Evolutionary conservation across 2,797 vertebrate genomes (phyloP), one percentile per base, ranked within the genome.

Genomic region (Melanotaenia parkinsoni): DNA sequence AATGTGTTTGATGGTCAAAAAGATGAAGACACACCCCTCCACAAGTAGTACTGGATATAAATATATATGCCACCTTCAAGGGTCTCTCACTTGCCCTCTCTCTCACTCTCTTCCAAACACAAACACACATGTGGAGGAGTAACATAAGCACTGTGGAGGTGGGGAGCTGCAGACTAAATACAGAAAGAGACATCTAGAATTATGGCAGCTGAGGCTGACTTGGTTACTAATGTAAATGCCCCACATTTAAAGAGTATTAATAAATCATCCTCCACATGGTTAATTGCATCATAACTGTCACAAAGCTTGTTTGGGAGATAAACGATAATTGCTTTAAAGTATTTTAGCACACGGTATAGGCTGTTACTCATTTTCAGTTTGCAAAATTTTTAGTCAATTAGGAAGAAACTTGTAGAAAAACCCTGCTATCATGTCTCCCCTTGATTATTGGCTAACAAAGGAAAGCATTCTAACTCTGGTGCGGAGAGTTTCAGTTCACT

Each of bases 161-260:
- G 77, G 76, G 67, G 72, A 82, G 84, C 60, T 83, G 79, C 81
- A 79, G 84, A 83, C 81, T 86, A 86, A 85, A 88, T 86, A 78
- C 62, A 89, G 79, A 83, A 83, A 59, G 63, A 70, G 70, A 71
- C 57, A 74, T 72, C 81, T 79, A 81, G 77, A 89, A 85, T 83
- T 76, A 86, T 56, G 45, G 70, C 80, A 76, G 84, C 57, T 74
- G 53, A 70, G 40, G 80, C 61, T 78, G 26, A 75, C 79, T 79
- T 77, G 58, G 75, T 70, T 45, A 62, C 30, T 74, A 61, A 71
- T 71, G 79, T 28, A 12, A 51, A 67, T 22, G 53, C 40, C 58
- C 51, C 33, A 8, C 76, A 61, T 70, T 82, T 72, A 73, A 58
- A 80, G 69, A 84, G 64, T 72, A 76, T 67, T 43, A 71, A 57